Evolutionary conservation across 2,113 vertebrate genomes (phyloP), one percentile per base, ranked within the genome.

Genomic region (Muscicapa adusta): DNA sequence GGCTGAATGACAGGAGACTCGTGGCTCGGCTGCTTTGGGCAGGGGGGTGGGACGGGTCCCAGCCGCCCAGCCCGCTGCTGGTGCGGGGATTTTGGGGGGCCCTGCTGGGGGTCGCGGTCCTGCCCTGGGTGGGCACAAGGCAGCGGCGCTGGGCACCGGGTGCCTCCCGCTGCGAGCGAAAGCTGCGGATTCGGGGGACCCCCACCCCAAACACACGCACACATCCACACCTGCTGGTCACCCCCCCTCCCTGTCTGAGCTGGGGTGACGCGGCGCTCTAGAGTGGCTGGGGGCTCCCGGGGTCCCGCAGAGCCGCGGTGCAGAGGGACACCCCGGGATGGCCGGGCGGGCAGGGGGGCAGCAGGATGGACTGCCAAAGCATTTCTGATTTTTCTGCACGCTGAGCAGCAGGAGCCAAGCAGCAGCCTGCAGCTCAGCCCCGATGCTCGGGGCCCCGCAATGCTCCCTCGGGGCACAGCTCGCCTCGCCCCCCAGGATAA

Each of bases 1-100:
- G 98, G 97, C 97, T 98, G 98, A 97, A 74, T 98, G 98, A 98
- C 98, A 98, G 98, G 96, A 98, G 98, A 95, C 98, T 98, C 98
- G 98, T 98, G 98, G 98, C 96, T 95, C 98, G 97, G 97, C 97
- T 87, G 98, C 97, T 97, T 96, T 84, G 34, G 75, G 38, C 13
- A 29, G 74, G 57, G 62, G 84, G 92, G 28, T 36, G 79, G 85
- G 84, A 77, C 24, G 79, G 65, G 38, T 75, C 48, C 54, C 56
- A 76, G 79, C 54, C 60, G 58, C 74, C 70, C 56, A 11, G 45
- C 65, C 51, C 47, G 47, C 82, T 65, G 85, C 62, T 38, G 12
- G 8, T 9, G 60, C 12, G 31, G 48, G 28, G n/a, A 42, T 79
- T 51, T 42, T 54, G 6, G 25, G 43, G 60, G 24, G 6, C 29